Base-by-base conservation (phyloP, 2,888 invertebrate species). In the Micoletzkya japonica region DNA sequence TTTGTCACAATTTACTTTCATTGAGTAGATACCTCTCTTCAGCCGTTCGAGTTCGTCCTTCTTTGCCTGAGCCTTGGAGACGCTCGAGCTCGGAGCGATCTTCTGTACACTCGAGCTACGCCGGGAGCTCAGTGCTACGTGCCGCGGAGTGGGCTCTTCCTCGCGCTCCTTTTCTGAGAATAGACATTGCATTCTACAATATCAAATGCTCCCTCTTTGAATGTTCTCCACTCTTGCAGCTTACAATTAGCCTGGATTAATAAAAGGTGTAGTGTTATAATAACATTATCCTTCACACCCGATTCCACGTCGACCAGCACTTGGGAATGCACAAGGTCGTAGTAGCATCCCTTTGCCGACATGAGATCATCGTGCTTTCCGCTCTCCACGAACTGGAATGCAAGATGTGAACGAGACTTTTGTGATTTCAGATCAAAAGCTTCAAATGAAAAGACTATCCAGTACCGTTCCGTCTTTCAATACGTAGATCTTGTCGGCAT, bases 311-410 rank as follows among this genome's bases (percentile, higher is more conserved):
- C 70, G 17, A 37, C 36, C 28, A 70, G 32, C n/a, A 50, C 58
- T 61, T 70, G 70, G 24, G 70, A 44, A 49, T 57, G 60, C n/a
- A 75, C 72, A n/a, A 90, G 85, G 57, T 88, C 87, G 76, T 90
- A 90, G 82, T 92, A 92, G 1, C 91, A 87, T 58, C 91, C 91
- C 70, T 89, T 89, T 6, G 87, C 87, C 37, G 88, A 86, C 69
- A 91, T 86, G 0, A 92, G 89, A 77, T 91, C 89, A 0, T 87
- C 81, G 85, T 92, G 92, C 0, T 90, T 90, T 70, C 92, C 92
- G 73, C 88, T 88, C 84, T 92, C 92, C 0, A 89, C 90, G 2
- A 64, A n/a, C 32, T 37, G 50, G 3, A 50, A 50, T 4, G n/a
- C n/a, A n/a, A n/a, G n/a, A n/a, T n/a, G n/a, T n/a, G n/a, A n/a